Conservation (phyloP, 30 jellyfish, hydroid and myxozoan species). For the Aurelia sp. region DNA sequence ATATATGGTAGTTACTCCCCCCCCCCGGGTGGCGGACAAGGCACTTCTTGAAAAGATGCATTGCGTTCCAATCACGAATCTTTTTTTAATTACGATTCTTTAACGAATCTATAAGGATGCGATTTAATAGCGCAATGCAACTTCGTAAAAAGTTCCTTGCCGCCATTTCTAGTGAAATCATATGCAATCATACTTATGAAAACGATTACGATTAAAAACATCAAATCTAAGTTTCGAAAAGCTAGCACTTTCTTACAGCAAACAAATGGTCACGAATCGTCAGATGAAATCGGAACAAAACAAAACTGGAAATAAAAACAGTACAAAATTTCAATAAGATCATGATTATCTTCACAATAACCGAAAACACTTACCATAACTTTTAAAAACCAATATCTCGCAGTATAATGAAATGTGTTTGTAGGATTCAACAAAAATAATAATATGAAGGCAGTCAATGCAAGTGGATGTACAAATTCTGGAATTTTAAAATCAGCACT, state of each 20-base stretch:
- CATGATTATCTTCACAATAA: no score
- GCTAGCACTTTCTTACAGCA: background rate
- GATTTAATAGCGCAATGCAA: background rate
- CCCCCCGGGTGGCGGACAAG: no score
- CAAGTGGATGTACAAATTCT: conserved; percentile 88
- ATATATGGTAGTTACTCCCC: no score
- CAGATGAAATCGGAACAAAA: no score
- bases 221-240: background rate
- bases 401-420: conserved; percentile 88
- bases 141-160: background rate
- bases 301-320: no score
- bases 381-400: conserved; percentile 92
- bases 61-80: no score
- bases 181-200: no score
- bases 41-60: no score
- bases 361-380: conserved; percentile 67
- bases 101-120: no score
- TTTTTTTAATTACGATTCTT: no score
- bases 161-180: background rate
- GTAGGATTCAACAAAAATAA: conserved; percentile 89
- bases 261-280: background rate
- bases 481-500: conserved; percentile 82
- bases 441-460: conserved; percentile 72
- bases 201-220: no score
- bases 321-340: no score